Evolutionary conservation across 1,140 invertebrate genomes (phyloP).

Genomic region (Zophobas morio): DNA sequence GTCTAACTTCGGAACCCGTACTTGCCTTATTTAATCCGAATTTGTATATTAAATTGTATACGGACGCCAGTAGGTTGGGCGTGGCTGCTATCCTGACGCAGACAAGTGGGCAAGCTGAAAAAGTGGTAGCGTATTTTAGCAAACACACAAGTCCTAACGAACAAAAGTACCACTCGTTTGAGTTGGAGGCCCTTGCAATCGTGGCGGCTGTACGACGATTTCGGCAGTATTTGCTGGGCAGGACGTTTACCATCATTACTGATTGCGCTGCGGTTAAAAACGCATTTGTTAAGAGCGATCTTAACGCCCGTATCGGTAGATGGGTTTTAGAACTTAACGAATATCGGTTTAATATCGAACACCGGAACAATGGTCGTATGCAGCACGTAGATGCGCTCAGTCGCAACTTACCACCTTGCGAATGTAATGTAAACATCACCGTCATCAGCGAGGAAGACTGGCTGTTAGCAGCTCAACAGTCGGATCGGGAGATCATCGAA

Average conservation of each 20-base stretch:
- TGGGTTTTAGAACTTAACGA: not conserved
- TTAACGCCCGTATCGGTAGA: not conserved
- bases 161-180: slow-evolving; percentile 60
- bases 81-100: slow-evolving; percentile 56
- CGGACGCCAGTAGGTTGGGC: slow-evolving; percentile 29
- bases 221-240: slow-evolving; percentile 3
- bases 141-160: slow-evolving; percentile 55
- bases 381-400: not conserved
- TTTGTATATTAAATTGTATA: slow-evolving; percentile 55
- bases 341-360: not conserved
- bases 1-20: slow-evolving; percentile 33
- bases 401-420: not conserved
- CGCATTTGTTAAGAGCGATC: slow-evolving; percentile 1
- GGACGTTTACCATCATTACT: not conserved
- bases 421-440: not conserved
- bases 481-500: not conserved
- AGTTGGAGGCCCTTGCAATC: slow-evolving; percentile 58
- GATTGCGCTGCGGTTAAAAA: slow-evolving; percentile 4
- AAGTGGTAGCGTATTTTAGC: slow-evolving; percentile 61
- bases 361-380: not conserved
- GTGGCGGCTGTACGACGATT: slow-evolving; percentile 51
- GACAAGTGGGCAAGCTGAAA: slow-evolving; percentile 49
- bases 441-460: slow-evolving; percentile 45
- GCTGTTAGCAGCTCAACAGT: slow-evolving; percentile 37
- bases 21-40: slow-evolving; percentile 59